Percentiles rank a stretch among this genome's conserved stretches.
phyloP scores from a whole-genome alignment of 2,797 vertebrate species.

The Liparis tanakae region DNA sequence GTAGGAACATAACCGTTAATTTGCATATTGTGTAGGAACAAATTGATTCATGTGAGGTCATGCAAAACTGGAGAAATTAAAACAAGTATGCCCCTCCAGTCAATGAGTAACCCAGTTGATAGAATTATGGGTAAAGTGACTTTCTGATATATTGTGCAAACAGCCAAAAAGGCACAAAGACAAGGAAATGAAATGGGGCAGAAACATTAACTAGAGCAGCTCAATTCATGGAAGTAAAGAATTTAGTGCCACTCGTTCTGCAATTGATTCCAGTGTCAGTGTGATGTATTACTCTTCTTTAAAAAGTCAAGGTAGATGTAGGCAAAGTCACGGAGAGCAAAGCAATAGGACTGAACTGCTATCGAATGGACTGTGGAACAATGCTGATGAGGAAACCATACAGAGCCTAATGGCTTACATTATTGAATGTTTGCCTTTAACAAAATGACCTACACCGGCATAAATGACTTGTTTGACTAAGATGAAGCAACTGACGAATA shows the following conservation, averaged over 20 bases:
- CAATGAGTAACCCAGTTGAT: background rate
- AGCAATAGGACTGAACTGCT: constrained; percentile 15
- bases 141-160: constrained; percentile 19
- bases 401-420: constrained; percentile 45
- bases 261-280: constrained; percentile 51
- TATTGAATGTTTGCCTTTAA: constrained; percentile 55
- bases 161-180: background rate
- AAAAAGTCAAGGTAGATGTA: constrained; percentile 61
- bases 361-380: constrained; percentile 30
- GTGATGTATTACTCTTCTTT: constrained; percentile 55
- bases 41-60: background rate
- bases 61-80: background rate
- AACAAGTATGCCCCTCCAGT: background rate
- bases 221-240: constrained; percentile 46
- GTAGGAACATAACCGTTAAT: background rate
- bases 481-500: constrained; percentile 40
- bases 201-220: constrained; percentile 33
- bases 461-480: constrained; percentile 48
- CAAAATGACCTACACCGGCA: constrained; percentile 43
- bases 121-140: background rate
- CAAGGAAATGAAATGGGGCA: constrained; percentile 13
- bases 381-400: constrained; percentile 43
- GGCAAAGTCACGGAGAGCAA: constrained; percentile 51
- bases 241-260: constrained; percentile 55
- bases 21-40: background rate